Evolutionary conservation across 2,113 vertebrate genomes (phyloP).

Genomic region (Mola mola): DNA sequence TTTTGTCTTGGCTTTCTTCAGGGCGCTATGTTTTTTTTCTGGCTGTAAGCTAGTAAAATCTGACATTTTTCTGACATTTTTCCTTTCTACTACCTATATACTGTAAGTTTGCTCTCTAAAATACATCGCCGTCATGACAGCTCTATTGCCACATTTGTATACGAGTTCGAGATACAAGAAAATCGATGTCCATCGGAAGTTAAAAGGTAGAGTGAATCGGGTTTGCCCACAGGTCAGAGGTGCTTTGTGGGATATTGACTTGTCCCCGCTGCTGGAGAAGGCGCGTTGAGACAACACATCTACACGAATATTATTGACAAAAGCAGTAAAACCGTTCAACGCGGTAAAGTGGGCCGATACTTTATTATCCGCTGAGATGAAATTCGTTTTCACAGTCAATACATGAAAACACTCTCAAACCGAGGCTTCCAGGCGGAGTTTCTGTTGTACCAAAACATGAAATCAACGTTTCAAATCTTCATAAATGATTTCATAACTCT

Average conservation of each 20-base stretch:
- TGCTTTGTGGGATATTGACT: constrained; percentile 69
- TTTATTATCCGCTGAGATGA: constrained; percentile 70
- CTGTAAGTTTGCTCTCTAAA: not conserved
- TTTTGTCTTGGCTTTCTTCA: constrained; percentile 7
- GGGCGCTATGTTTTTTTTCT: not conserved
- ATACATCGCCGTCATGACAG: constrained; percentile 10
- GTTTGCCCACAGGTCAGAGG: constrained; percentile 72
- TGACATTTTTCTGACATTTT: too few relatives aligned
- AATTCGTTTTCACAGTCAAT: constrained; percentile 66
- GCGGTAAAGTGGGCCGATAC: constrained; percentile 65
- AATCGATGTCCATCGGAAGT: constrained; percentile 71
- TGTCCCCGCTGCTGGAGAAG: constrained; percentile 45
- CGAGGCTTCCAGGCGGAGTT: too few relatives aligned
- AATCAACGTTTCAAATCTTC: too few relatives aligned
- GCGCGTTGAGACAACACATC: constrained; percentile 61
- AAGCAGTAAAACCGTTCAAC: constrained; percentile 38
- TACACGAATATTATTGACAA: constrained; percentile 70
- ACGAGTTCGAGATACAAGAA: constrained; percentile 51
- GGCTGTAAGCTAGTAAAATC: too few relatives aligned
- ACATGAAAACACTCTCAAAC: constrained; percentile 38
- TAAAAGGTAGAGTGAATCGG: constrained; percentile 58
- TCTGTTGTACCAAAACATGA: constrained; percentile 8
- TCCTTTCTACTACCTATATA: not conserved
- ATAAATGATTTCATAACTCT: too few relatives aligned
- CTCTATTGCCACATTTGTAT: constrained; percentile 50